Base-by-base conservation (phyloP, 2,888 invertebrate species). In the Clunio marinus region DNA sequence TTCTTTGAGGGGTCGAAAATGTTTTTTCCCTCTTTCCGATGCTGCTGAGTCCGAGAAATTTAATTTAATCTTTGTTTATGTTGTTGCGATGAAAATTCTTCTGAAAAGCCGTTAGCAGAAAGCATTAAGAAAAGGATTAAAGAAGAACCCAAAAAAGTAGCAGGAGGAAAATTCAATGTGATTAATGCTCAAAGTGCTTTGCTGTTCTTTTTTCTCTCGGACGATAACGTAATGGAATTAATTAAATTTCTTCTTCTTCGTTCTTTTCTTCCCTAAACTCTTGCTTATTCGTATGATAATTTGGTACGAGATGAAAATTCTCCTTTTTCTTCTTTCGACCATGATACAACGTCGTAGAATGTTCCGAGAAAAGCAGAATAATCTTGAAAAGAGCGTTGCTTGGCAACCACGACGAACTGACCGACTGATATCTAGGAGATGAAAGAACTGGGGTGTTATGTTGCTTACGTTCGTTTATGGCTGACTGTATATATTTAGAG, bases 381-480 rank as follows among this genome's bases (percentile, higher is more conserved):
- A 60, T 60, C 60, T 60, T 60, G n/a, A 35, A 28, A 60, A 22
- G 10, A 45, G 8, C 27, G 57, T 60, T 25, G 22, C 60, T 15
- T 17, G 17, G 60, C 60, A 60, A 60, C 35, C 10, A 60, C 60
- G 60, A 60, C 60, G 15, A 60, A 27, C 57, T 57, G 57, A 57
- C 57, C 57, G 57, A 57, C 57, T 57, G 27, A 60, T 60, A 60
- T 60, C 60, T 60, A 28, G 20, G 35, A 60, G 60, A 60, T 58
- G 58, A 58, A 58, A 58, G n/a, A 28, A 27, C 32, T 46, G 4
- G 2, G 55, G 27, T 58, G 58, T 15, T 25, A 7, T 22, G 22
- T 13, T 41, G 41, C 41, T 41, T 32, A n/a, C n/a, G n/a, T 41
- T n/a, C 51, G 51, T 51, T 51, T 2, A 57, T 57, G 57, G 57